Percentiles rank a stretch among this genome's conserved stretches.
Conservation (phyloP, 2,113 vertebrate species). For the Chloebia gouldiae region DNA sequence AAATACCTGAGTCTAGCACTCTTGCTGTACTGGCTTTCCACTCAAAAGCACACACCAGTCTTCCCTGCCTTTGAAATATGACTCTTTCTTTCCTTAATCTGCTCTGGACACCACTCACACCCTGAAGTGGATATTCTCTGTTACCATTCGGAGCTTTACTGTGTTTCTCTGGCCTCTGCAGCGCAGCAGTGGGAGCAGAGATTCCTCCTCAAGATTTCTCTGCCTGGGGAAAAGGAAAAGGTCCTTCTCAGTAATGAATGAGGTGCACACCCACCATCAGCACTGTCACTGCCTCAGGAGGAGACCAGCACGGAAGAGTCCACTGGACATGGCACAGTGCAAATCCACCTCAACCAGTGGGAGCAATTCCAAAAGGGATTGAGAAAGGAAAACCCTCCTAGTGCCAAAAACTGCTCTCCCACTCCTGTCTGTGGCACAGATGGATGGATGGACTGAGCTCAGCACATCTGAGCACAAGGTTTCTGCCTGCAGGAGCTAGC, state of each 20-base stretch:
- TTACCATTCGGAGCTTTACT: neutral
- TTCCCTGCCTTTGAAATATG: neutral
- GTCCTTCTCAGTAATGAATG: neutral
- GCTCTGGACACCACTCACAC: neutral
- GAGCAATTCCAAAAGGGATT: neutral
- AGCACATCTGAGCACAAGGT: constrained; percentile 8
- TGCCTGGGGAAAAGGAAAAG: neutral
- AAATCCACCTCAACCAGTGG: neutral
- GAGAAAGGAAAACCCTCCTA: neutral
- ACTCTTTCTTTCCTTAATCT: neutral
- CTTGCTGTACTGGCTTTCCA: neutral
- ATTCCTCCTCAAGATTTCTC: neutral
- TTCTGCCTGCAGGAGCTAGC: neutral
- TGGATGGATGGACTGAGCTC: neutral
- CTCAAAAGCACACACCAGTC: neutral
- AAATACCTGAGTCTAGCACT: neutral
- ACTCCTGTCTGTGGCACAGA: neutral
- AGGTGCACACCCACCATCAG: neutral
- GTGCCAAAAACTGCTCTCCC: neutral
- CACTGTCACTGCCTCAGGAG: neutral
- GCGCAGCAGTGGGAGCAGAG: neutral
- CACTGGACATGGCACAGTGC: rapidly evolving
- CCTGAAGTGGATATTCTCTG: neutral
- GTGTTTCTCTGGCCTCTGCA: neutral
- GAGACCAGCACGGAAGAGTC: neutral